phyloP scores from a whole-genome alignment of 2,797 vertebrate species.

The Holocentrus rufus region DNA sequence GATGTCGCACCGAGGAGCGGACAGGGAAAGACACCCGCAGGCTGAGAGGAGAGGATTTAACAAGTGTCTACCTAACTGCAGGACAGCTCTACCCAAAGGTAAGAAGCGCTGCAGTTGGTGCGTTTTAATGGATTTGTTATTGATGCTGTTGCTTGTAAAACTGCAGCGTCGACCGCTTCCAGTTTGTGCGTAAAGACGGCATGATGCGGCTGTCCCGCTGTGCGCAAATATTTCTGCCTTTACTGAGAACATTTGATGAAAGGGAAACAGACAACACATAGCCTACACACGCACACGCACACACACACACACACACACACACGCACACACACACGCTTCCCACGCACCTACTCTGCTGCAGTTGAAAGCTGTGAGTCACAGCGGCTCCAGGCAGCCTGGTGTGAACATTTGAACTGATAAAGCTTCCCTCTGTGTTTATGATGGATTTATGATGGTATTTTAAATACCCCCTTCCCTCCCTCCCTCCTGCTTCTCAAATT shows the following conservation, averaged over 20 bases:
- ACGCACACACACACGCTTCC: conserved; percentile 26
- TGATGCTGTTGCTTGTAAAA: too few species aligned
- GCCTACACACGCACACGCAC: not conserved
- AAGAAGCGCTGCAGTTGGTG: not conserved
- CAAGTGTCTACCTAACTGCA: conserved; percentile 23
- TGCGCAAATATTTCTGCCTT: too few species aligned
- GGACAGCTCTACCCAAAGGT: conserved; percentile 28
- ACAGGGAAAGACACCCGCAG: not conserved
- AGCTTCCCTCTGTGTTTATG: conserved; percentile 42
- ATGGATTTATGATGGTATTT: conserved; percentile 49
- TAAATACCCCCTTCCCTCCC: not conserved
- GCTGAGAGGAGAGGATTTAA: not conserved
- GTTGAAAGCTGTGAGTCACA: conserved; percentile 54
- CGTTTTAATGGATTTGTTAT: not conserved
- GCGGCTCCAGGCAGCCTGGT: not conserved
- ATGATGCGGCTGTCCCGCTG: too few species aligned
- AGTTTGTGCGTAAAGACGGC: not conserved
- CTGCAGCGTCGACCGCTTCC: not conserved
- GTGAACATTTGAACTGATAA: conserved; percentile 36
- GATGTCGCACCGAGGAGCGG: conserved; percentile 22
- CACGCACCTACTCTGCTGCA: conserved; percentile 53
- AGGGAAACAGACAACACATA: not conserved
- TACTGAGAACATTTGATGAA: too few species aligned
- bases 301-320: not conserved
- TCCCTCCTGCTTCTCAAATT: not conserved